Evolutionary conservation across 2,797 vertebrate species (phyloP).

Genomic region (Artibeus jamaicensis): DNA sequence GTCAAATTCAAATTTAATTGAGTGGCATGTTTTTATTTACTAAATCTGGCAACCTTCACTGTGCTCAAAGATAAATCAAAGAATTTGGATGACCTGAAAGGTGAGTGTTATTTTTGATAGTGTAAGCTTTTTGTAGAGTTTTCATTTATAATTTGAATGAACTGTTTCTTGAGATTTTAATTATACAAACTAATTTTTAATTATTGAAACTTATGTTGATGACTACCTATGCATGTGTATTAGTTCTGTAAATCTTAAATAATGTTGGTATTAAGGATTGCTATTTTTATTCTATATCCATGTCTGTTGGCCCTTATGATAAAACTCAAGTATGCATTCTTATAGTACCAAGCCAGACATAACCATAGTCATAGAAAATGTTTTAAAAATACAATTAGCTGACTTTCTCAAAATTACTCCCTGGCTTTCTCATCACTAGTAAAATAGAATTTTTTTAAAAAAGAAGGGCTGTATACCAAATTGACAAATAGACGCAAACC

Average conservation of each 20-base stretch:
- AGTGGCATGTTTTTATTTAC: background rate
- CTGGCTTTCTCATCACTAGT: background rate
- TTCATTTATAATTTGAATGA: conserved; percentile 55
- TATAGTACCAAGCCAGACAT: background rate
- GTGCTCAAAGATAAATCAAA: background rate
- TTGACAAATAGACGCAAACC: background rate
- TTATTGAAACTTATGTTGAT: background rate
- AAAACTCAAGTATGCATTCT: conserved; percentile 25
- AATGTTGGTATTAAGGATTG: background rate
- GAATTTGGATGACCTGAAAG: background rate
- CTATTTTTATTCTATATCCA: conserved; percentile 11
- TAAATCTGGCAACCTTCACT: background rate
- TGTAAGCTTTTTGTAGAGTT: background rate
- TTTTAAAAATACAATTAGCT: background rate
- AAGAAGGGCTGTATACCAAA: background rate
- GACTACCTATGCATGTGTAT: background rate
- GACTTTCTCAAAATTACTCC: background rate
- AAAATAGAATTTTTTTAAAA: background rate
- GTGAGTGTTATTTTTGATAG: conserved; percentile 5
- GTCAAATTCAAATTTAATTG: conserved; percentile 18
- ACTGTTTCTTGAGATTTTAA: background rate
- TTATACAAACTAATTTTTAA: conserved; percentile 33
- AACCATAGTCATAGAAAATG: background rate
- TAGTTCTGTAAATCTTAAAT: conserved; percentile 45
- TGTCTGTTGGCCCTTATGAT: background rate